Conservation (phyloP, 2,888 invertebrate genomes). For the Xiphydria camelus region DNA sequence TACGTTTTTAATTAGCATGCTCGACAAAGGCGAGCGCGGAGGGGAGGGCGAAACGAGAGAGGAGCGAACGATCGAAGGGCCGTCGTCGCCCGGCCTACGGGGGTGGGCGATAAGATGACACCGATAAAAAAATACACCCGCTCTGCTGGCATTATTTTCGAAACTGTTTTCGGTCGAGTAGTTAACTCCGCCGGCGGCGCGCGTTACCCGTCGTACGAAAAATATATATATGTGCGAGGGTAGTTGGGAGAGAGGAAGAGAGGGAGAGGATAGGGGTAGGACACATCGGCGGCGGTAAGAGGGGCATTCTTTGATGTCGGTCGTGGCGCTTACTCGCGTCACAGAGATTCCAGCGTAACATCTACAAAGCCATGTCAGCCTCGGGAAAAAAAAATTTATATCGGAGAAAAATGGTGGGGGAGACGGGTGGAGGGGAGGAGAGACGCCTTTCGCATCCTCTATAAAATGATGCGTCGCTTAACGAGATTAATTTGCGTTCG, state of each 20-base stretch:
- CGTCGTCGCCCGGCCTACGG: conserved; percentile 1
- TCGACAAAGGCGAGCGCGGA: background rate
- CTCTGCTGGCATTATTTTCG: conserved; percentile 5
- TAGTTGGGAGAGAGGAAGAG: conserved; percentile 9
- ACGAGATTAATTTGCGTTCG: too few species aligned
- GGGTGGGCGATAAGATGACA: too few species aligned
- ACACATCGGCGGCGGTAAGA: background rate
- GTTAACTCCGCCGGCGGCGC: conserved; percentile 8
- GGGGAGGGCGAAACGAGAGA: conserved; percentile 4
- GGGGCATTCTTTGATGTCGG: conserved; percentile 42
- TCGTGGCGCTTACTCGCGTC: conserved; percentile 33
- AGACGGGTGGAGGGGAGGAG: too few species aligned
- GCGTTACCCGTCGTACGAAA: too few species aligned
- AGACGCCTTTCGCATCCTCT: too few species aligned
- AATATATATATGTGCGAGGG: too few species aligned
- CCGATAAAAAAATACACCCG: too few species aligned
- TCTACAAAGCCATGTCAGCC: conserved; percentile 25
- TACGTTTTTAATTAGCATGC: conserved; percentile 28
- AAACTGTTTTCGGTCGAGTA: conserved; percentile 4
- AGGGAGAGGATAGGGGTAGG: conserved; percentile 7
- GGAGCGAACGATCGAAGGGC: conserved; percentile 6
- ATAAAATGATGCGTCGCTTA: too few species aligned
- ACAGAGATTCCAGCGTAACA: conserved; percentile 34
- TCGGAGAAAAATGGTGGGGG: conserved; percentile 7
- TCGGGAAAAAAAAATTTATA: conserved; percentile 29